Base-by-base conservation (phyloP, 2,797 vertebrate genomes). In the Lophius americanus region DNA sequence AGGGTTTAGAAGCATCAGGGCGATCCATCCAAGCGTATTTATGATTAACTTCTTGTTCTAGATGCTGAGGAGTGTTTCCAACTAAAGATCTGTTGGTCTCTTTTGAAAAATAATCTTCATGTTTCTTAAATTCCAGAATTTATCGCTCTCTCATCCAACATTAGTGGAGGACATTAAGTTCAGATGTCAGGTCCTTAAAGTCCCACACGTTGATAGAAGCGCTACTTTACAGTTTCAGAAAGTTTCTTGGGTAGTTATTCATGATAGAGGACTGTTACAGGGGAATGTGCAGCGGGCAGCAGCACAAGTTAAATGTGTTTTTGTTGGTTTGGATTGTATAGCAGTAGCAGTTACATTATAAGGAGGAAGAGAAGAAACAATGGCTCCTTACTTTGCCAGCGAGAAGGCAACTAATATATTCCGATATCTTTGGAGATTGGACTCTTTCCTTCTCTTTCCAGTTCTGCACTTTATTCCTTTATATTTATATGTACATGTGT, bases 1-100 rank as follows among this genome's bases (percentile, higher is more conserved):
- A 36, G 41, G n/a, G 32, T 52, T 7, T 42, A 32, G 61, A 61
- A 43, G 36, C 63, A 46, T 59, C 42, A 54, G 49, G n/a, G 32
- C 44, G 68, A 74, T 75, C 56, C 7, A 37, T 12, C 57, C 63
- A 58, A 5, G 67, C 52, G 62, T 33, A 50, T 23, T 65, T 23
- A 6, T 60, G 61, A 73, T 76, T 49, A 51, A 74, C 76, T 48
- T 42, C 23, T 59, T 58, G 50, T 23, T 38, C 23, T 14, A 43
- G 48, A 62, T 37, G 43, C 46, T 46, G 3, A 4, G 47, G 43
- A 44, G 57, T 8, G 41, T 60, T 53, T 50, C 55, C 33, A n/a
- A 62, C 32, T 36, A n/a, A 51, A 43, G 62, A 77, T 41, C 23
- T 60, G 37, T 38, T 38, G 37, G 23, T 23, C 23, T 23, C 23